Evolutionary conservation across 2,888 invertebrate genomes (phyloP).

Genomic region (Drosophila seclusa): DNA sequence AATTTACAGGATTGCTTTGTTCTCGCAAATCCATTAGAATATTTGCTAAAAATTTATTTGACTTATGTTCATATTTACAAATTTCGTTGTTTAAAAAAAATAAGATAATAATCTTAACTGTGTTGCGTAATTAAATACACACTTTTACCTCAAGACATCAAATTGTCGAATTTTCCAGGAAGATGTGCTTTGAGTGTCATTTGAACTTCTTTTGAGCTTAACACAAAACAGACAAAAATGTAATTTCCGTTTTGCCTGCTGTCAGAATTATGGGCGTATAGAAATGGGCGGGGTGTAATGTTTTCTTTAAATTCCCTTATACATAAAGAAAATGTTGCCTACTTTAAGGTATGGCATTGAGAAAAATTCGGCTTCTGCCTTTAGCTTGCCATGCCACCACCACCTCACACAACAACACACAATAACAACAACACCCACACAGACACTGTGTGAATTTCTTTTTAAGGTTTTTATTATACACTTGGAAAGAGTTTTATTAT

Average conservation of each 20-base stretch:
- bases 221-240: constrained; percentile 29
- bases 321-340: constrained; percentile 9
- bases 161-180: neutral
- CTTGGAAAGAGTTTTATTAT: constrained; percentile 8
- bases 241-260: constrained; percentile 47
- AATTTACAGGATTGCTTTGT: constrained; percentile 25
- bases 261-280: neutral
- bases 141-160: neutral
- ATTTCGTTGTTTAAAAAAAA: too few relatives aligned
- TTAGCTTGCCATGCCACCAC: neutral
- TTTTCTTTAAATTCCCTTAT: constrained; percentile 28
- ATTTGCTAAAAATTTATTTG: neutral
- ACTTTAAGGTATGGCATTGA: constrained; percentile 9
- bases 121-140: neutral
- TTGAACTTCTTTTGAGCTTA: neutral
- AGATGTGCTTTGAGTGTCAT: neutral
- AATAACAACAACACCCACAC: neutral
- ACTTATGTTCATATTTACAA: neutral
- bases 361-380: constrained; percentile 6
- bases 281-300: neutral
- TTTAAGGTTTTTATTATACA: constrained; percentile 19
- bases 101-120: too few relatives aligned
- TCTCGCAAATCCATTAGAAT: neutral
- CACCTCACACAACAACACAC: neutral
- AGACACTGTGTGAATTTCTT: constrained; percentile 3